A percentile compares a stretch with the other conserved stretches of the same genome.
Evolutionary conservation across 2,888 invertebrate genomes (phyloP).

Genomic region (Iselma pallidipennis): DNA sequence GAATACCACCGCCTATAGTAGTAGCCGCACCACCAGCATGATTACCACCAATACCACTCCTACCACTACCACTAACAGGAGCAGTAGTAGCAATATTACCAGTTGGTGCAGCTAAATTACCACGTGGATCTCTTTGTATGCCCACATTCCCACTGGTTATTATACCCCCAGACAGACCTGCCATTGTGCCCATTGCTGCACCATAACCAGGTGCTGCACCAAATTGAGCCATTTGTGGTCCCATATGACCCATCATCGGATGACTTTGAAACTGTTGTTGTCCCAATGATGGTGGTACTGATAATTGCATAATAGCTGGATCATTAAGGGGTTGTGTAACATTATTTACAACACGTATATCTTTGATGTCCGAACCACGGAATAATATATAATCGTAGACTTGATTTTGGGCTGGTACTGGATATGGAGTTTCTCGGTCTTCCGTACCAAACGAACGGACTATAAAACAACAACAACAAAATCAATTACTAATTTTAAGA

Average conservation of each 20-base stretch:
- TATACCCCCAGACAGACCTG: constrained; percentile 49
- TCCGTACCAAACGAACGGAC: constrained; percentile 99
- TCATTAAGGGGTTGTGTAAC: constrained; percentile 81
- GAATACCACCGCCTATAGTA: not conserved
- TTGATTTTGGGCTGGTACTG: constrained; percentile 95
- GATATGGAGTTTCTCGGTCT: constrained; percentile 93
- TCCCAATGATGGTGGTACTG: constrained; percentile 73
- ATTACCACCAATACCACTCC: not conserved
- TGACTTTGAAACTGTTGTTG: constrained; percentile 69
- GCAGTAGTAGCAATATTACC: not conserved
- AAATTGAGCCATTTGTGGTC: constrained; percentile 58
- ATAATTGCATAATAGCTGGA: constrained; percentile 96
- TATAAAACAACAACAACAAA: constrained; percentile 55
- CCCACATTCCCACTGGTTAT: constrained; percentile 49
- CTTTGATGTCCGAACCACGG: constrained; percentile 98
- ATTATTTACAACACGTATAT: constrained; percentile 93
- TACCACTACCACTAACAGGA: constrained; percentile 5
- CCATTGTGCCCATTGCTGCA: constrained; percentile 55
- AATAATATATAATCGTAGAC: constrained; percentile 99
- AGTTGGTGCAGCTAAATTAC: constrained; percentile 6
- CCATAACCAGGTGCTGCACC: constrained; percentile 57
- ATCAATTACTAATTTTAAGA: not conserved
- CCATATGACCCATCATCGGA: constrained; percentile 66
- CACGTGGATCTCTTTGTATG: constrained; percentile 54
- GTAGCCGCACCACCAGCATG: not conserved